These are phyloP conservation scores for Empis livida DNA, from an alignment of 2,888 invertebrate species.

Conservation along the genomic window DNA sequence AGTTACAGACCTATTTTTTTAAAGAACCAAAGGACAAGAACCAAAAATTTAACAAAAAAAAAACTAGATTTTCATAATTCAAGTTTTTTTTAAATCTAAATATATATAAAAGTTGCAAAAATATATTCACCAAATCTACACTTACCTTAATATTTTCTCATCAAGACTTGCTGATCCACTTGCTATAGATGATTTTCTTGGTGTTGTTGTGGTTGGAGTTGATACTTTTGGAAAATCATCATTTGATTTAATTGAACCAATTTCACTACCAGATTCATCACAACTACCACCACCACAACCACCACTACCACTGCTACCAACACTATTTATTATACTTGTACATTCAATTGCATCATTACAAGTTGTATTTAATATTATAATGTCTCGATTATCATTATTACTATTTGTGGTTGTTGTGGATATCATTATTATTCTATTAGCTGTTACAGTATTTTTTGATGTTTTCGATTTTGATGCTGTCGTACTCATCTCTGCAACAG, in stretches of 20 bases:
- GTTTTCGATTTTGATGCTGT: too few species aligned
- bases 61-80: too few species aligned
- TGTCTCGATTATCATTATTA: too few species aligned
- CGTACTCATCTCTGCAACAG: too few species aligned
- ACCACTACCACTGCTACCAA: not conserved
- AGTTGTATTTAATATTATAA: too few species aligned
- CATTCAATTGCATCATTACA: too few species aligned
- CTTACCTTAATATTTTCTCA: not conserved
- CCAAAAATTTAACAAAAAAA: too few species aligned
- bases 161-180: not conserved
- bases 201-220: not conserved
- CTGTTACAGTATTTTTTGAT: not conserved
- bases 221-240: not conserved
- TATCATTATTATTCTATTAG: not conserved
- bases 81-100: too few species aligned
- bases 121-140: not conserved
- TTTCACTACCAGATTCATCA: not conserved
- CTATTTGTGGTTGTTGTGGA: too few species aligned
- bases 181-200: not conserved
- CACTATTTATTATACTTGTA: not conserved
- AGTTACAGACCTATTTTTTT: too few species aligned
- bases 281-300: not conserved
- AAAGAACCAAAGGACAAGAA: too few species aligned
- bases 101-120: too few species aligned
- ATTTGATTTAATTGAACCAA: not conserved